A percentile compares a stretch with the other conserved stretches of the same genome.
Evolutionary conservation across 2,888 invertebrate species (phyloP).

Genomic region (Nemoura dubitans): DNA sequence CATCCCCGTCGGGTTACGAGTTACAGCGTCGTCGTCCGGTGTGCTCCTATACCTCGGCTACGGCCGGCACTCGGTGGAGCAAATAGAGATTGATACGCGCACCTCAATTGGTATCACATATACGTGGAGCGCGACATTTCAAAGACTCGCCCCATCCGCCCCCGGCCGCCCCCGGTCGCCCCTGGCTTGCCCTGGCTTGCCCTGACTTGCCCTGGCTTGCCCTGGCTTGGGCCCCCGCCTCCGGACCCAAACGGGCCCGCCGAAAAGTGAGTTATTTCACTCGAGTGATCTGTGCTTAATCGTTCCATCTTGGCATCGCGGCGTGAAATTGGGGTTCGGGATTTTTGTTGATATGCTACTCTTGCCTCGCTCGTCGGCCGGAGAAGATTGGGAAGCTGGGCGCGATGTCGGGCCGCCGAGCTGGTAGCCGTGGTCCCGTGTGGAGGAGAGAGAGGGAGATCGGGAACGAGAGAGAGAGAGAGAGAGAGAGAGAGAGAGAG

Average conservation of each 20-base stretch:
- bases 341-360: slow-evolving; percentile 46
- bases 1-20: not conserved
- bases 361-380: slow-evolving; percentile 20
- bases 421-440: not conserved
- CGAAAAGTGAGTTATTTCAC: slow-evolving; percentile 46
- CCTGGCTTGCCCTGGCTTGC: too few species aligned
- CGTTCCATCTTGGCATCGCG: slow-evolving; percentile 44
- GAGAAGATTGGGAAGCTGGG: slow-evolving; percentile 16
- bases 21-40: not conserved
- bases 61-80: not conserved
- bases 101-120: not conserved
- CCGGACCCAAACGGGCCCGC: not conserved
- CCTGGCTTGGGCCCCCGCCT: too few species aligned
- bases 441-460: not conserved
- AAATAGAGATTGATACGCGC: not conserved
- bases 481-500: not conserved
- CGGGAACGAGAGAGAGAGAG: not conserved
- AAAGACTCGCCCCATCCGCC: not conserved
- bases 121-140: not conserved
- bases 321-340: slow-evolving; percentile 47
- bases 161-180: too few species aligned
- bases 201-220: too few species aligned
- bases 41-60: not conserved
- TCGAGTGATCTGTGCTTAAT: slow-evolving; percentile 45
- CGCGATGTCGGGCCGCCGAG: not conserved